Conservation (phyloP, 2,888 invertebrate species). For the Ganaspis brasiliensis region DNA sequence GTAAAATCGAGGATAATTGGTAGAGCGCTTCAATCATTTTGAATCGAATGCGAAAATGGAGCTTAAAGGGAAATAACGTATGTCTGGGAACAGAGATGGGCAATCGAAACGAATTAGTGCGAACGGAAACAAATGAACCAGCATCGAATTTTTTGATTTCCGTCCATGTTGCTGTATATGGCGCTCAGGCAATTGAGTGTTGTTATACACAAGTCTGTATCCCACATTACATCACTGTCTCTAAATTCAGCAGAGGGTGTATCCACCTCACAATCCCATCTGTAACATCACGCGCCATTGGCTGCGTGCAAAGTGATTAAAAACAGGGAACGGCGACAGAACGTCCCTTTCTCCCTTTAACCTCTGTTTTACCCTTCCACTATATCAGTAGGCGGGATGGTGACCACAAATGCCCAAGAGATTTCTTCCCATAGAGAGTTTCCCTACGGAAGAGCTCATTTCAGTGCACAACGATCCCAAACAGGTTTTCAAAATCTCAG, state of each 20-base stretch:
- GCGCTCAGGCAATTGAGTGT: slow-evolving; percentile 26
- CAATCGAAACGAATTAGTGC: slow-evolving; percentile 28
- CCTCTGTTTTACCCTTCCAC: slow-evolving; percentile 54
- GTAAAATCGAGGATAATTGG: slow-evolving; percentile 3
- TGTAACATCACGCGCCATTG: slow-evolving; percentile 67
- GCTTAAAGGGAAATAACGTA: slow-evolving; percentile 8
- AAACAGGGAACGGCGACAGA: slow-evolving; percentile 68
- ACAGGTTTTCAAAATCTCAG: slow-evolving; percentile 26
- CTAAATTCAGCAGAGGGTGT: slow-evolving; percentile 38
- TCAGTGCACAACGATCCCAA: slow-evolving; percentile 25
- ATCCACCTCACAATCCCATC: slow-evolving; percentile 44
- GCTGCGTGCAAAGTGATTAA: slow-evolving; percentile 74
- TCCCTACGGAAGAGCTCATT: slow-evolving; percentile 20
- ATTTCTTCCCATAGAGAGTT: slow-evolving; percentile 61
- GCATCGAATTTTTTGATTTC: slow-evolving; percentile 36
- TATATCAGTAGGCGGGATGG: slow-evolving; percentile 57
- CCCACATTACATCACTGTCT: slow-evolving; percentile 42
- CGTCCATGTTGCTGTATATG: neutral
- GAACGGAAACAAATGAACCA: slow-evolving; percentile 31
- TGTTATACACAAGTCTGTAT: slow-evolving; percentile 40
- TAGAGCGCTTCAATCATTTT: neutral
- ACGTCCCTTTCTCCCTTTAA: slow-evolving; percentile 58
- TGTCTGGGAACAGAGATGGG: slow-evolving; percentile 1
- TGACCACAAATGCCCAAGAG: slow-evolving; percentile 72
- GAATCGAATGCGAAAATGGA: neutral